Conservation (phyloP, 2,797 vertebrate species). For the Sardinella longiceps region DNA sequence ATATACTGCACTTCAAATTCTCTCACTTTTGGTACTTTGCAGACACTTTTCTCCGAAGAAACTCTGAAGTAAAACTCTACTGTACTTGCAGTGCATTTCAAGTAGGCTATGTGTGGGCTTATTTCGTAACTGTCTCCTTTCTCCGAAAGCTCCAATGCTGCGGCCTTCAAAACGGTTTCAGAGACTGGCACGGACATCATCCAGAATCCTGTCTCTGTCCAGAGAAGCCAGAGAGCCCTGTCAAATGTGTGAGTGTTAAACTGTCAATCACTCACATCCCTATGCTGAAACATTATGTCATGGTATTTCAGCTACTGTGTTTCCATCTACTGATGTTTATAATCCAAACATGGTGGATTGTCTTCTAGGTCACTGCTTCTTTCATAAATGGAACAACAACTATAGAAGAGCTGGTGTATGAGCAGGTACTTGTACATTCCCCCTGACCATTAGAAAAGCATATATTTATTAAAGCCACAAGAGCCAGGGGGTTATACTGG, state of each 20-base stretch:
- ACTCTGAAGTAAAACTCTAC: too few species aligned
- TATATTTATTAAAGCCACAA: too few species aligned
- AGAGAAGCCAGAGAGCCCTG: conserved; percentile 1
- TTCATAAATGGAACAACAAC: conserved; percentile 14
- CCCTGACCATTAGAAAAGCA: too few species aligned
- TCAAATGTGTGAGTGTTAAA: conserved; percentile 11
- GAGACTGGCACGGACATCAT: conserved; percentile 5
- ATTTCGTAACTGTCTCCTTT: not conserved
- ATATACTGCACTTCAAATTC: not conserved
- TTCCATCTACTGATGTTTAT: not conserved
- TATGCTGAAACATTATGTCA: not conserved
- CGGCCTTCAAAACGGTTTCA: not conserved
- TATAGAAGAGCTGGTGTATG: conserved; percentile 7
- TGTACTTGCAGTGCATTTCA: not conserved
- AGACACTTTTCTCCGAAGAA: too few species aligned
- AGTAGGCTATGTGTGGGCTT: not conserved
- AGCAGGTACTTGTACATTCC: not conserved
- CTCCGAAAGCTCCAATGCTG: not conserved
- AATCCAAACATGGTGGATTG: not conserved
- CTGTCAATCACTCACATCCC: not conserved
- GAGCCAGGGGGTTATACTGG: too few species aligned
- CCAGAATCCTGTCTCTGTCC: conserved; percentile 4
- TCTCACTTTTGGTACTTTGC: not conserved
- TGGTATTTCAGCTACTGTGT: not conserved
- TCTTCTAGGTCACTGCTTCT: not conserved